Percentiles rank a stretch among this genome's conserved stretches.
These are phyloP conservation scores for Phortica magna DNA, from an alignment of 2,888 invertebrate species.

Conservation along the genomic window DNA sequence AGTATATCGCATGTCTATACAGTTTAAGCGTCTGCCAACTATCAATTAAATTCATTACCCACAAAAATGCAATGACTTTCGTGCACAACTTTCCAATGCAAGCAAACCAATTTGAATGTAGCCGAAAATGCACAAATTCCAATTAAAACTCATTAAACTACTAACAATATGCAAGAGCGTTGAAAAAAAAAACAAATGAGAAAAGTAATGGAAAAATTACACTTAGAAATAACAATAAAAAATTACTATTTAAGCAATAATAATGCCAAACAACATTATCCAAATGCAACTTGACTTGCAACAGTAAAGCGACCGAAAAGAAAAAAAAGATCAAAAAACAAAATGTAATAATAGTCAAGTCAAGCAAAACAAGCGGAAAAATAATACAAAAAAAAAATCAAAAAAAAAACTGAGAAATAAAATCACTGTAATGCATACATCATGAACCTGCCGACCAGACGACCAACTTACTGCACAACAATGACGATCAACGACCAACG, in stretches of 20 bases:
- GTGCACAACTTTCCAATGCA: constrained; percentile 12
- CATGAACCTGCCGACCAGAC: constrained; percentile 63
- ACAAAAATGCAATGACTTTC: constrained; percentile 3
- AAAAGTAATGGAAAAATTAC: background rate
- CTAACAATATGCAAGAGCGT: constrained; percentile 61
- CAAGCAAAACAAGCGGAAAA: constrained; percentile 18
- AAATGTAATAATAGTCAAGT: constrained; percentile 28
- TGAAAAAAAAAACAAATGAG: constrained; percentile 56
- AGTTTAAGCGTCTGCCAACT: constrained; percentile 35
- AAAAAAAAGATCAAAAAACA: constrained; percentile 32
- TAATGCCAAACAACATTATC: constrained; percentile 14
- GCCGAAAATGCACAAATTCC: constrained; percentile 38
- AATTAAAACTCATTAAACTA: constrained; percentile 71
- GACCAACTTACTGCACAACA: constrained; percentile 39
- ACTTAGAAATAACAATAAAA: constrained; percentile 27
- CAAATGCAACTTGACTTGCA: constrained; percentile 26
- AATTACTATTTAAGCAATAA: constrained; percentile 31
- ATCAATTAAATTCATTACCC: constrained; percentile 67
- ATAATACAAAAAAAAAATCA: constrained; percentile 29
- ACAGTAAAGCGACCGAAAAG: background rate
- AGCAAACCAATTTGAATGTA: background rate
- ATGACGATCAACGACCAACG: constrained; percentile 37
- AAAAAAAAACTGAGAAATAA: constrained; percentile 27
- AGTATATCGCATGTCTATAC: background rate
- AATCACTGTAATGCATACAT: constrained; percentile 62